A percentile compares a stretch with the other conserved stretches of the same genome.
Evolutionary conservation across 2,113 vertebrate genomes (phyloP).

Genomic region (Poeciliopsis retropinna): DNA sequence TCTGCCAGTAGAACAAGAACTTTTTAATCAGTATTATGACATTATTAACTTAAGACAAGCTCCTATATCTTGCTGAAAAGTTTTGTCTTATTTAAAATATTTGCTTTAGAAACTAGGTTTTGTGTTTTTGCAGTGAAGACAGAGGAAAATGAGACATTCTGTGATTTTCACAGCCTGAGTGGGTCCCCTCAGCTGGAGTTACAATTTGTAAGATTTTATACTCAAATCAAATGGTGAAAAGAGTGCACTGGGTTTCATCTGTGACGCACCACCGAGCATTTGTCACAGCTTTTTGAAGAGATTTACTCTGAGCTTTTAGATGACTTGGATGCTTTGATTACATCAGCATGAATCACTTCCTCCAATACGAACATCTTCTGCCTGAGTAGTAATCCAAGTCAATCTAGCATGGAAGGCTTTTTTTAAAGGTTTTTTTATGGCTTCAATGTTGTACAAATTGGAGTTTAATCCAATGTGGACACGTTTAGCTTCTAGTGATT

Average conservation of each 20-base stretch:
- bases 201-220: conserved; percentile 5
- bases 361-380: conserved; percentile 23
- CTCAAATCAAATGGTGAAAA: conserved; percentile 3
- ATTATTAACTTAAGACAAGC: too few species aligned
- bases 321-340: conserved; percentile 33
- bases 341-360: conserved; percentile 52
- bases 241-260: conserved; percentile 20
- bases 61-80: too few species aligned
- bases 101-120: too few species aligned
- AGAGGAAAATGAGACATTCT: neutral
- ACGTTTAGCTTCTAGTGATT: neutral
- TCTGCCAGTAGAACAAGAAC: too few species aligned
- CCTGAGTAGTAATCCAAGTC: conserved; percentile 17
- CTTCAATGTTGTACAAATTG: too few species aligned
- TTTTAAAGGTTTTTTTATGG: neutral
- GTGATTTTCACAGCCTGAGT: conserved; percentile 22
- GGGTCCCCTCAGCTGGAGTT: conserved; percentile 18
- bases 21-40: too few species aligned
- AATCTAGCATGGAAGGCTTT: conserved; percentile 2
- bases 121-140: neutral
- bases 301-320: conserved; percentile 30
- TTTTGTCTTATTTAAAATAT: too few species aligned
- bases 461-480: neutral
- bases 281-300: conserved; percentile 42
- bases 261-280: conserved; percentile 32